Conservation (phyloP, 2,113 vertebrate genomes). For the Amblyornis subalaris region DNA sequence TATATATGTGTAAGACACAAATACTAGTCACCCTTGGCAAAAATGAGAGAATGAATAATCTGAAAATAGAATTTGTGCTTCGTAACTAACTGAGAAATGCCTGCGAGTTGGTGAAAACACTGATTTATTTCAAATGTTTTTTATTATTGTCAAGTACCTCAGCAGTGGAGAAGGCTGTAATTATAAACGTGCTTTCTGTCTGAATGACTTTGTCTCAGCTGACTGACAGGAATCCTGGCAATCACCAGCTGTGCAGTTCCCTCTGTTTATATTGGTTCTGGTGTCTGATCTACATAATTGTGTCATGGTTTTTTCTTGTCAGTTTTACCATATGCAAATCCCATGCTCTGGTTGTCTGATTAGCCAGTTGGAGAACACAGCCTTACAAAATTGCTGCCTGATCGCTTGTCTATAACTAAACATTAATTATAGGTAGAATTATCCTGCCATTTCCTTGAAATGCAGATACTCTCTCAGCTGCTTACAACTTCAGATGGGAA, state of each 20-base stretch:
- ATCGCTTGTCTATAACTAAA: background rate
- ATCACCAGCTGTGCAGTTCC: background rate
- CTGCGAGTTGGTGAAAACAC: background rate
- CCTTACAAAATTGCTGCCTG: background rate
- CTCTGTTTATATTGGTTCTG: background rate
- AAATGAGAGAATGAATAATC: background rate
- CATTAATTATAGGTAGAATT: slow-evolving; percentile 4
- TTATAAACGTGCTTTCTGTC: background rate
- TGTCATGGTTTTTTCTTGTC: background rate
- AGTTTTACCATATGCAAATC: slow-evolving; percentile 30
- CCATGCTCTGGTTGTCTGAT: slow-evolving; percentile 8
- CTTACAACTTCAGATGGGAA: background rate
- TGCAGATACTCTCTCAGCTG: background rate
- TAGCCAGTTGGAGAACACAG: background rate
- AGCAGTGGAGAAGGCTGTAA: background rate
- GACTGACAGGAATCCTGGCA: slow-evolving; percentile 6
- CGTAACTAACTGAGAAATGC: background rate
- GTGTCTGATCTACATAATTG: slow-evolving; percentile 24
- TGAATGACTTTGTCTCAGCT: background rate
- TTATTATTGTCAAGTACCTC: background rate
- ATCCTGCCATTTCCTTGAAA: background rate
- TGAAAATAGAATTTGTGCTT: background rate
- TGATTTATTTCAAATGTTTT: background rate
- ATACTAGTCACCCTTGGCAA: background rate
- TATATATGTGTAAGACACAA: background rate